Evolutionary conservation across 2,113 vertebrate genomes (phyloP).

Genomic region (Vulpes ferrilata): DNA sequence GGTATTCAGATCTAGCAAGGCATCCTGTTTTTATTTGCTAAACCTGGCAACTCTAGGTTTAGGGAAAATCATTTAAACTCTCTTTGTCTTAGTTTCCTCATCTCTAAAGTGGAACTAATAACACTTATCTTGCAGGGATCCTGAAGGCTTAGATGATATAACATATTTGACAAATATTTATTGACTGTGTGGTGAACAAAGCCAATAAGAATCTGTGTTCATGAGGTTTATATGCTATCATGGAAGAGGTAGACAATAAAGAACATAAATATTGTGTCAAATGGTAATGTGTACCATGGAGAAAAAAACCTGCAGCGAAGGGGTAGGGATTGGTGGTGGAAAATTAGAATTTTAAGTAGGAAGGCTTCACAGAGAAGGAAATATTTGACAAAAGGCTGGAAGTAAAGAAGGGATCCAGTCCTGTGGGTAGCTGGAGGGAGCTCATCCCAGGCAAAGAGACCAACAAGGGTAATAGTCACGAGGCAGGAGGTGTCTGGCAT

Average conservation of each 20-base stretch:
- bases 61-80: background rate
- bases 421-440: background rate
- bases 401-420: background rate
- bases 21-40: background rate
- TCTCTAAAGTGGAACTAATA: background rate
- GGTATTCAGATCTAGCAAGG: background rate
- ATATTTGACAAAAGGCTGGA: background rate
- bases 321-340: background rate
- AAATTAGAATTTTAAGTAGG: background rate
- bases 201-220: background rate
- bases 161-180: background rate
- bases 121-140: background rate
- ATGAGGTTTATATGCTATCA: background rate
- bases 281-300: background rate
- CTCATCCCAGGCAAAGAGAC: background rate
- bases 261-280: background rate
- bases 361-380: background rate
- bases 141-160: background rate
- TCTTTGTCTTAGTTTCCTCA: slow-evolving; percentile 17
- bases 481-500: background rate
- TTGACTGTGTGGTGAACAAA: background rate
- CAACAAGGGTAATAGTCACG: background rate
- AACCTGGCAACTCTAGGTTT: background rate
- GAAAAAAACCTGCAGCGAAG: background rate
- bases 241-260: background rate